phyloP scores from a whole-genome alignment of 2,888 invertebrate species.

The Melipona beecheii region DNA sequence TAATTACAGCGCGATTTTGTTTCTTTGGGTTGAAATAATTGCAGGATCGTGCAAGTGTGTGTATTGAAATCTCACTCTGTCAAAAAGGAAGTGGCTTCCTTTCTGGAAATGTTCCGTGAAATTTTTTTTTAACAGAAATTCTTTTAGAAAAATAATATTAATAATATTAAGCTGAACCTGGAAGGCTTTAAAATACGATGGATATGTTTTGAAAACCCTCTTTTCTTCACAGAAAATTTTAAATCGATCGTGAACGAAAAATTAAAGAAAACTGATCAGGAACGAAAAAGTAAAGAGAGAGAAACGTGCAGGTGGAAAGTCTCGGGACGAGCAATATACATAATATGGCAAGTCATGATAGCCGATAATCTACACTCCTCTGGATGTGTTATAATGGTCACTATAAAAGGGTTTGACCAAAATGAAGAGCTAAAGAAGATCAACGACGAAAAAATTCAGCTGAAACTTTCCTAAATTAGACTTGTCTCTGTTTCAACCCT shows the following conservation, averaged over 20 bases:
- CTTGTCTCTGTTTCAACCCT: neutral
- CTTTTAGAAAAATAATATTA: no score
- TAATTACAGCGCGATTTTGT: neutral
- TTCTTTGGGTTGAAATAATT: neutral
- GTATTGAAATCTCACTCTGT: no score
- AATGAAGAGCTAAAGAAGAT: constrained; percentile 4
- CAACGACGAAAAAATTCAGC: constrained; percentile 4
- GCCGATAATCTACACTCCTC: constrained; percentile 60
- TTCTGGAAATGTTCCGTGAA: no score
- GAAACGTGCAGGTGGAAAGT: constrained; percentile 64
- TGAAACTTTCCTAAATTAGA: constrained; percentile 9
- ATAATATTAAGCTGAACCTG: no score
- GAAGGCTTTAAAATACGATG: no score
- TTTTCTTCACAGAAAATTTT: neutral
- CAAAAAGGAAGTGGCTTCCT: no score
- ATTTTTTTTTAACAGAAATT: no score
- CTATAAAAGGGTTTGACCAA: constrained; percentile 55
- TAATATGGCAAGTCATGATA: constrained; percentile 68
- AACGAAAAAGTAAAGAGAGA: constrained; percentile 11
- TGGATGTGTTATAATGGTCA: constrained; percentile 57
- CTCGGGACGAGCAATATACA: constrained; percentile 33
- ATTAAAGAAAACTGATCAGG: constrained; percentile 40
- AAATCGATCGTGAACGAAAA: constrained; percentile 46
- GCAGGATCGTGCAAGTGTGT: no score
- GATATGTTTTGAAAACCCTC: constrained; percentile 9